Evolutionary conservation across 2,888 invertebrate species (phyloP).

Genomic region (Mesoligia furuncula): DNA sequence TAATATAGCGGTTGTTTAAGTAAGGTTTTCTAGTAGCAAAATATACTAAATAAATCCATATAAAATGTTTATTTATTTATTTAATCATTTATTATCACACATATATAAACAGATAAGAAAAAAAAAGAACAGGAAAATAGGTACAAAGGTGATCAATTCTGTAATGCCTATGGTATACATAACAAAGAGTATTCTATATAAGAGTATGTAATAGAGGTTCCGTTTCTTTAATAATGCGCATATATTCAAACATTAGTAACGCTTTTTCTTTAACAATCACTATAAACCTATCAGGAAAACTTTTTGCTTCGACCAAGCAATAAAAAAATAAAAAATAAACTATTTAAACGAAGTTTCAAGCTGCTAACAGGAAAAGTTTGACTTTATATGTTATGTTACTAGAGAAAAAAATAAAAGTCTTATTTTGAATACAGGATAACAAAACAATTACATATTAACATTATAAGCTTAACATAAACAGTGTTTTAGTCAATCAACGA

Average conservation of each 20-base stretch:
- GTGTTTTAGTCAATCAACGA: not conserved
- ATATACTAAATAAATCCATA: not conserved
- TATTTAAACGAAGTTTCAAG: conserved; percentile 8
- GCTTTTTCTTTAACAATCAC: conserved; percentile 17
- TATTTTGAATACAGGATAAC: not conserved
- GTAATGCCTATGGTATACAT: not conserved
- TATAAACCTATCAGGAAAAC: not conserved
- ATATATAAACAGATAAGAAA: too few species aligned
- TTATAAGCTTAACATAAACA: conserved; percentile 11
- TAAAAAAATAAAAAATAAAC: not conserved
- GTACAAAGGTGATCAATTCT: not conserved
- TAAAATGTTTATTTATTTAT: not conserved
- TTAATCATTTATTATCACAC: too few species aligned
- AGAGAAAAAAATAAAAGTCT: conserved; percentile 1
- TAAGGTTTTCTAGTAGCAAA: not conserved
- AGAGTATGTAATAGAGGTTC: not conserved
- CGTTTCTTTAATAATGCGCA: not conserved
- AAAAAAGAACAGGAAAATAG: too few species aligned
- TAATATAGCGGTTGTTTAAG: not conserved
- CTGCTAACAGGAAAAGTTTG: conserved; percentile 37
- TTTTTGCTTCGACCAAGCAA: not conserved
- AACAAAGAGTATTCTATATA: not conserved
- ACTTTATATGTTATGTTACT: conserved; percentile 12
- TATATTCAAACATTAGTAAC: conserved; percentile 28
- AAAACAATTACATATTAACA: not conserved